Evolutionary conservation across 2,888 invertebrate genomes (phyloP).

Genomic region (Drosophila emarginata): DNA sequence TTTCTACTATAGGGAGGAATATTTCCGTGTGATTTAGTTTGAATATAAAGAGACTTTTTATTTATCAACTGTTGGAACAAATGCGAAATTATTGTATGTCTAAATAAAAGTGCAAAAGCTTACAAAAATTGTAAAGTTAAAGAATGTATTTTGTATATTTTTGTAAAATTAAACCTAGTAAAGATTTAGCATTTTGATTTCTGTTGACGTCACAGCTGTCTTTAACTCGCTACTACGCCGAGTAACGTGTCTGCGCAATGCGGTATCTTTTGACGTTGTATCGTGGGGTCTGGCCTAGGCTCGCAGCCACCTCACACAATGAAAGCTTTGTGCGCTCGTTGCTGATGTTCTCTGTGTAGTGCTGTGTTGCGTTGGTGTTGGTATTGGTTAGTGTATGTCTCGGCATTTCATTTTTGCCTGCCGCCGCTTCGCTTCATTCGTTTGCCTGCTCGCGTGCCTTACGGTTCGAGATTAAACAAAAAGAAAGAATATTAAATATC

Average conservation of each 20-base stretch:
- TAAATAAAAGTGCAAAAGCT: no score
- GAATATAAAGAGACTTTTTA: no score
- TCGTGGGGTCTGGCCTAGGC: slow-evolving; percentile 6
- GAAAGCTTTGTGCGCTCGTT: slow-evolving; percentile 42
- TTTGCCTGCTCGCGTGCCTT: slow-evolving; percentile 74
- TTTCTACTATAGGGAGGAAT: no score
- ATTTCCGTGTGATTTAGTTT: no score
- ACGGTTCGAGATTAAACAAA: slow-evolving; percentile 57
- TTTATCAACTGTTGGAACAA: no score
- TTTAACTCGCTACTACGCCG: not conserved
- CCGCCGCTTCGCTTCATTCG: slow-evolving; percentile 76
- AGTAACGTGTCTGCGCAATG: slow-evolving; percentile 5
- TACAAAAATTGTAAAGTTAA: no score
- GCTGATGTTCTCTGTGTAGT: slow-evolving; percentile 3
- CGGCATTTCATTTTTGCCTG: slow-evolving; percentile 71
- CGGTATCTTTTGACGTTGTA: slow-evolving; percentile 46
- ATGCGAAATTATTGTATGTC: no score
- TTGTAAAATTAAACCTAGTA: no score
- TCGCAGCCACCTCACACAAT: slow-evolving; percentile 29
- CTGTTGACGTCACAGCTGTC: not conserved
- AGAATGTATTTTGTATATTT: no score
- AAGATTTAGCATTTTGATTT: no score
- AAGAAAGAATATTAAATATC: slow-evolving; percentile 3
- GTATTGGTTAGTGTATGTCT: slow-evolving; percentile 46
- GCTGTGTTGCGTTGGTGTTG: slow-evolving; percentile 9